Evolutionary conservation across 30 jellyfish, hydroid and myxozoan species (phyloP).

Genomic region (Mastigias papua): DNA sequence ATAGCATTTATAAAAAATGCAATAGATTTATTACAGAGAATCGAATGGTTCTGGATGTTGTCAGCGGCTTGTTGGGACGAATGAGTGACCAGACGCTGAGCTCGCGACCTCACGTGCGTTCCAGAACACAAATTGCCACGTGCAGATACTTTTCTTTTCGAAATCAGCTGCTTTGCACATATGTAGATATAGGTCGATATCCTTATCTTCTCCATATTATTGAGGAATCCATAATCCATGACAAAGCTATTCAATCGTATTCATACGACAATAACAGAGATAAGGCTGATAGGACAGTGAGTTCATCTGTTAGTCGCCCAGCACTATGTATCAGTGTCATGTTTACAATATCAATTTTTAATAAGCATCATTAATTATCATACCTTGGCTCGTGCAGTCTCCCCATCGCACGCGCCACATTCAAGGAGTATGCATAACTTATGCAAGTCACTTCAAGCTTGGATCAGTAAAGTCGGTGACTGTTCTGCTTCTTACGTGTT

Average conservation of each 20-base stretch:
- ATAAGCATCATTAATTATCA: not conserved
- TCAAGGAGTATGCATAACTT: not conserved
- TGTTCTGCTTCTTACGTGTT: too few relatives aligned
- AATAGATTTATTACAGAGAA: too few relatives aligned
- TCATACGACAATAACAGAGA: conserved; percentile 21
- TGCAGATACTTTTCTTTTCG: conserved; percentile 13
- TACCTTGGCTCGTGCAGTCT: not conserved
- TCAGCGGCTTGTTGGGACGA: too few relatives aligned
- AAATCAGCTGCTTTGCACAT: conserved; percentile 53
- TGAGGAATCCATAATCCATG: conserved; percentile 36
- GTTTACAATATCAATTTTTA: not conserved
- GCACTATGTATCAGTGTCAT: conserved; percentile 17
- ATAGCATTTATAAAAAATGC: too few relatives aligned
- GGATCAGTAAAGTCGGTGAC: not conserved
- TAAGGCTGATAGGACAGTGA: conserved; percentile 23
- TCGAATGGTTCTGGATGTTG: too few relatives aligned
- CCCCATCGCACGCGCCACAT: not conserved
- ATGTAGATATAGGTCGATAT: conserved; percentile 24
- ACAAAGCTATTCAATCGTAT: conserved; percentile 27
- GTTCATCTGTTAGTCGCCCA: conserved; percentile 14
- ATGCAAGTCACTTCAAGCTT: not conserved
- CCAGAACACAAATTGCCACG: conserved; percentile 46
- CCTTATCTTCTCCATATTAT: conserved; percentile 41
- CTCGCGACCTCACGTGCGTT: conserved; percentile 56
- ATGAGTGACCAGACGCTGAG: not conserved